Conservation (phyloP, 2,113 vertebrate species). For the Dasyornis broadbenti region DNA sequence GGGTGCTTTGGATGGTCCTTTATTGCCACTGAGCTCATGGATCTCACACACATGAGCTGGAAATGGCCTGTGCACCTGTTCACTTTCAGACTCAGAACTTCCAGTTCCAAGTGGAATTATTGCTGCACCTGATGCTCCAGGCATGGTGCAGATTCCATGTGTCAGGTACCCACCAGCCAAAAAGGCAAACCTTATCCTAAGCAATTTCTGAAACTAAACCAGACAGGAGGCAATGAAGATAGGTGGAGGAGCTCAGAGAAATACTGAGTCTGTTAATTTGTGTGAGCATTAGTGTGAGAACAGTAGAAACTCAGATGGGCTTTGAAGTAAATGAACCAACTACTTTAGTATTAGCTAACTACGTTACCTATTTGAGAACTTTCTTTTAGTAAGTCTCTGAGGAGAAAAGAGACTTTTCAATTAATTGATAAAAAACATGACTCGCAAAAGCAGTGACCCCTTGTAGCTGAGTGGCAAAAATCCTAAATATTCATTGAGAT, state of each 20-base stretch:
- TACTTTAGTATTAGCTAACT: background rate
- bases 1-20: background rate
- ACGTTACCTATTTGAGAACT: background rate
- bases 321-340: background rate
- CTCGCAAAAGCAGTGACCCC: background rate
- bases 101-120: background rate
- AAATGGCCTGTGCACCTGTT: background rate
- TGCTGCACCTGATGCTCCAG: background rate
- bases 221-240: background rate
- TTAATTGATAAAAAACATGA: background rate
- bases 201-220: background rate
- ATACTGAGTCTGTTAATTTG: background rate
- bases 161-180: background rate
- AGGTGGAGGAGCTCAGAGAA: background rate
- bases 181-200: background rate
- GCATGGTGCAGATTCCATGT: rapidly evolving
- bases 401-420: background rate
- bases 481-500: background rate
- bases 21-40: rapidly evolving
- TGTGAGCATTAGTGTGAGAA: background rate
- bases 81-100: background rate
- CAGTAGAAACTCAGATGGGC: background rate
- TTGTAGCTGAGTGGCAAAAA: background rate
- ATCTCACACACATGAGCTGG: background rate
- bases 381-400: background rate